Percentiles rank a stretch among this genome's conserved stretches.
Conservation (phyloP, 2,888 invertebrate species). For the Liopterus haemorrhoidalis region DNA sequence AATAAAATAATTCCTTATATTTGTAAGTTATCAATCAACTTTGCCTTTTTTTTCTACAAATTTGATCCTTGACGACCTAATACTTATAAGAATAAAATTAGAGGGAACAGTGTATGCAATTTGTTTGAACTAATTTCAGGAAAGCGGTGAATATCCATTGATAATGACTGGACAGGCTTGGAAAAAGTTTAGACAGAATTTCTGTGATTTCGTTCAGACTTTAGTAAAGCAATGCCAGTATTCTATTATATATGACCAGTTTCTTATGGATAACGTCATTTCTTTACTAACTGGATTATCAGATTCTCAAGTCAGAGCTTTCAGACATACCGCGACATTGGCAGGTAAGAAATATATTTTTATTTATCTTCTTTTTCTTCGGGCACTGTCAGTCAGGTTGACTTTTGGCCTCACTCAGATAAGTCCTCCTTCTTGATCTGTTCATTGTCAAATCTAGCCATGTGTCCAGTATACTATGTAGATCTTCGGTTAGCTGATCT, state of each 20-base stretch:
- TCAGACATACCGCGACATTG: conserved; percentile 87
- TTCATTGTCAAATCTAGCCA: too few species aligned
- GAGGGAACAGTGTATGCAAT: too few species aligned
- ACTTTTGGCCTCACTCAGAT: too few species aligned
- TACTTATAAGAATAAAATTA: too few species aligned
- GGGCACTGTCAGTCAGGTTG: too few species aligned
- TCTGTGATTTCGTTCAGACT: conserved; percentile 96
- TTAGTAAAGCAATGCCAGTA: conserved; percentile 97
- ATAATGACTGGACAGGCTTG: conserved; percentile 95
- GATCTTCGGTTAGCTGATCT: too few species aligned
- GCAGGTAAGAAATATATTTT: conserved; percentile 70
- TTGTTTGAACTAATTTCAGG: too few species aligned
- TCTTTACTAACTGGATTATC: conserved; percentile 94
- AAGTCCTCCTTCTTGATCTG: too few species aligned
- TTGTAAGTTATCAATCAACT: too few species aligned
- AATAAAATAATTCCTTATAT: too few species aligned
- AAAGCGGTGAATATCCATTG: conserved; percentile 97
- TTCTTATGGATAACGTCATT: conserved; percentile 98
- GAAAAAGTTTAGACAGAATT: conserved; percentile 94
- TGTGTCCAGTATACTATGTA: conserved; percentile 8
- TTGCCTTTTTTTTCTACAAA: too few species aligned
- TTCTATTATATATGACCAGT: conserved; percentile 98
- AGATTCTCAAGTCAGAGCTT: conserved; percentile 94
- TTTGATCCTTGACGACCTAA: too few species aligned
- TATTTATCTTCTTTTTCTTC: conserved; percentile 10